These are phyloP conservation scores for Elysia chlorotica DNA, from an alignment of 1,140 invertebrate species.

Conservation along the genomic window DNA sequence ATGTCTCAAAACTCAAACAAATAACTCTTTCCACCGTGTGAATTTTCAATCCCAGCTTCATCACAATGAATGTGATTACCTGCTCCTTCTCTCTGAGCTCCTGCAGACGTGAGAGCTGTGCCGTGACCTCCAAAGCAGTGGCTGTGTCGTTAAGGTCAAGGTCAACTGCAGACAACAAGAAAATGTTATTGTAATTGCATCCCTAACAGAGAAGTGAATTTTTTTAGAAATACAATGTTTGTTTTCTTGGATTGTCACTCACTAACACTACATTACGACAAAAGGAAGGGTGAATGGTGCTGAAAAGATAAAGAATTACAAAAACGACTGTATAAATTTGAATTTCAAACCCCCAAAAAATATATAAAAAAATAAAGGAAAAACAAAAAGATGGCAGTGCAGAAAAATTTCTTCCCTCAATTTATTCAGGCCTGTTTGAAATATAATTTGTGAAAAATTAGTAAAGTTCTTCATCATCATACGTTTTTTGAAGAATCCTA, in stretches of 20 bases:
- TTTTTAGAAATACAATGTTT: background rate
- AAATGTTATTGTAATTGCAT: no score
- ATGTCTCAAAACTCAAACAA: background rate
- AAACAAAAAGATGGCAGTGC: no score
- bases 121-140: slow-evolving; percentile 40
- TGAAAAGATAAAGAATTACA: background rate
- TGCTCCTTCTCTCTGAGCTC: slow-evolving; percentile 38
- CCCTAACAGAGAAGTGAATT: background rate
- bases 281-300: background rate
- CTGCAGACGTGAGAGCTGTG: slow-evolving; percentile 39
- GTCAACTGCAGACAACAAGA: slow-evolving; percentile 32
- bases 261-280: background rate
- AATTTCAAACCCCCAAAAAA: no score
- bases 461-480: background rate
- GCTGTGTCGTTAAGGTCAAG: slow-evolving; percentile 46
- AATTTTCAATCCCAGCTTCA: no score
- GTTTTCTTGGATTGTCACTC: background rate
- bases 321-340: background rate
- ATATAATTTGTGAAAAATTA: background rate
- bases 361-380: no score
- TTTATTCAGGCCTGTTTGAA: no score
- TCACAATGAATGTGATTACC: no score
- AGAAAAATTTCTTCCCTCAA: no score
- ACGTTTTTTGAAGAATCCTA: background rate
- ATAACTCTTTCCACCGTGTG: no score